Percentiles rank a stretch among this genome's conserved stretches.
These are phyloP conservation scores for Ecliptopera silaceata DNA, from an alignment of 2,888 invertebrate genomes.

Conservation along the genomic window DNA sequence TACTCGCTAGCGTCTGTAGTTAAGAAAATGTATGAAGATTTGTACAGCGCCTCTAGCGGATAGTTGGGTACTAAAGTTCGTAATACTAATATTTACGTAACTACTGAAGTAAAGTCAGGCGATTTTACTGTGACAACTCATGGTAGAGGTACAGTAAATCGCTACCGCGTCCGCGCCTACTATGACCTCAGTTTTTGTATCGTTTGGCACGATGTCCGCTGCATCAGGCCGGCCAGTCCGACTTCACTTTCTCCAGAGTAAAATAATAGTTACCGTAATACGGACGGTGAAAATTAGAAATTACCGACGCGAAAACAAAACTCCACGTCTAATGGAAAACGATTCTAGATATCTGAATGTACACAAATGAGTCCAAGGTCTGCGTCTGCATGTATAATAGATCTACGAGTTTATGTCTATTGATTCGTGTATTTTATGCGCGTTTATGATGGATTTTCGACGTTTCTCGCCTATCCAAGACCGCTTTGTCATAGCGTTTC, in stretches of 20 bases:
- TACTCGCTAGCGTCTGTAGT: too few relatives aligned
- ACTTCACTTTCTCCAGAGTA: conserved; percentile 63
- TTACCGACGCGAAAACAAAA: conserved; percentile 42
- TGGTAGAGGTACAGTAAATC: neutral
- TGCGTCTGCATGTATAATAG: conserved; percentile 4
- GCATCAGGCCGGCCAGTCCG: conserved; percentile 27
- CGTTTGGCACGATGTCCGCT: conserved; percentile 27
- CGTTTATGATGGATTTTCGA: conserved; percentile 21
- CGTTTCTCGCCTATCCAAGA: conserved; percentile 19
- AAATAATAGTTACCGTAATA: conserved; percentile 61
- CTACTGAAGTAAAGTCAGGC: too few relatives aligned
- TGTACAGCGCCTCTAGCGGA: too few relatives aligned
- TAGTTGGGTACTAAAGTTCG: too few relatives aligned
- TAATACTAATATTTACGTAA: too few relatives aligned
- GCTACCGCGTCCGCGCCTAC: conserved; percentile 4
- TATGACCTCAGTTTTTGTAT: conserved; percentile 7
- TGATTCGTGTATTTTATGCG: conserved; percentile 11
- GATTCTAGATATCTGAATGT: conserved; percentile 20
- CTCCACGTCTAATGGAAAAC: conserved; percentile 27
- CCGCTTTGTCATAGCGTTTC: conserved; percentile 23
- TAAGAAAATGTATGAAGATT: too few relatives aligned
- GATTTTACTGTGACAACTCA: too few relatives aligned
- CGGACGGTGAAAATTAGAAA: conserved; percentile 69
- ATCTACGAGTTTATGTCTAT: neutral
- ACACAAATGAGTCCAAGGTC: conserved; percentile 23